Evolutionary conservation across 2,113 vertebrate species (phyloP), one percentile per base, ranked within the genome.

Genomic region (Rhineura floridana): DNA sequence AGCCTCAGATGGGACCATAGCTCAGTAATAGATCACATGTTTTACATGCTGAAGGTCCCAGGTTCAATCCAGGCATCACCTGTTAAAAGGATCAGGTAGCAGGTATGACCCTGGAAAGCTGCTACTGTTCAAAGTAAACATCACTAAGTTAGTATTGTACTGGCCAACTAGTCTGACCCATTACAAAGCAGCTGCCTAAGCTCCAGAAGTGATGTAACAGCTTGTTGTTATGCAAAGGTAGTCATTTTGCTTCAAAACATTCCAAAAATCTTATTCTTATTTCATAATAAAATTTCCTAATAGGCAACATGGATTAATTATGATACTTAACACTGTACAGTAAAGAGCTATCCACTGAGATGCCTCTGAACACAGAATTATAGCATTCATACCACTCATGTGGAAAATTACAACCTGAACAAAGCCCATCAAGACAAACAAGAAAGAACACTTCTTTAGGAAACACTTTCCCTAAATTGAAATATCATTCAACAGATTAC

Each of bases 401-500:
- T 30, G 36, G 82, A n/a, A 83, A 84, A 72, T 70, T 39, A 72
- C 65, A 84, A 59, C 3, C 17, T 48, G 28, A 48, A 83, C 44
- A 62, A 46, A 73, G 42, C 39, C 86, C n/a, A 48, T 62, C 15
- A 81, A 46, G 69, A 36, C 11, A 72, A 55, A 44, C 28, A 87
- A 73, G 48, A 52, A 80, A 52, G n/a, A 78, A 80, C 48, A 44
- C 48, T n/a, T n/a, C 12, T 73, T 87, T 46, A 81, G 39, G 36
- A 73, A 82, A 81, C n/a, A 36, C 86, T 81, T 81, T 81, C 69
- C 52, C 78, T 73, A 25, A 87, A 87, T 36, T 59, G 19, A 73
- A 36, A 75, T 50, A 75, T 72, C 52, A 81, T 48, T 46, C 78
- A 82, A 73, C 12, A 65, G 23, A 82, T 87, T 63, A 48, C 79